These are phyloP conservation scores for Passer domesticus DNA, from an alignment of 2,113 vertebrate species.

Conservation along the genomic window DNA sequence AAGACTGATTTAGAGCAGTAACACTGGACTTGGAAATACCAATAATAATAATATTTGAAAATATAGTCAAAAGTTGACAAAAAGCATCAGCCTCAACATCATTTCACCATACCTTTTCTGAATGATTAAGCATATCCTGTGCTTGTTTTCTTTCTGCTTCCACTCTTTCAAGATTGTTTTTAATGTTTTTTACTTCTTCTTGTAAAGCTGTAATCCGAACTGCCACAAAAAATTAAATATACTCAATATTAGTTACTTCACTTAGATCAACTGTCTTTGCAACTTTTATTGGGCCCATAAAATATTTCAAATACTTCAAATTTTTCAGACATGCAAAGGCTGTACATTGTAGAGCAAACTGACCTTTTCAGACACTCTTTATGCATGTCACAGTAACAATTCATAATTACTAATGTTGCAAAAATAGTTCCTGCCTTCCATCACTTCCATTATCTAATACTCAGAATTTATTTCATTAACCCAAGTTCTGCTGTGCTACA, in stretches of 20 bases:
- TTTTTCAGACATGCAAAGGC: neutral
- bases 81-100: neutral
- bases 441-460: neutral
- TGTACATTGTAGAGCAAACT: neutral
- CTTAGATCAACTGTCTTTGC: neutral
- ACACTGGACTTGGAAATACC: neutral
- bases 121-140: constrained; percentile 90
- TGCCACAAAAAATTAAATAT: constrained; percentile 53
- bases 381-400: neutral
- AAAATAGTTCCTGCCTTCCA: neutral
- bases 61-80: neutral
- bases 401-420: neutral
- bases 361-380: neutral
- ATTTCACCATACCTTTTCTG: constrained; percentile 87
- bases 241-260: neutral
- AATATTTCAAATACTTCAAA: neutral
- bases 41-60: neutral
- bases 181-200: constrained; percentile 91
- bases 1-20: neutral
- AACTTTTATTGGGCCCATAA: neutral
- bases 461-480: neutral
- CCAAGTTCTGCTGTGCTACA: neutral
- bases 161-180: constrained; percentile 87
- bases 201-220: constrained; percentile 89
- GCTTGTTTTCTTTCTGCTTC: constrained; percentile 91